Evolutionary conservation across 2,888 invertebrate genomes (phyloP).

Genomic region (Eurytoma californica): DNA sequence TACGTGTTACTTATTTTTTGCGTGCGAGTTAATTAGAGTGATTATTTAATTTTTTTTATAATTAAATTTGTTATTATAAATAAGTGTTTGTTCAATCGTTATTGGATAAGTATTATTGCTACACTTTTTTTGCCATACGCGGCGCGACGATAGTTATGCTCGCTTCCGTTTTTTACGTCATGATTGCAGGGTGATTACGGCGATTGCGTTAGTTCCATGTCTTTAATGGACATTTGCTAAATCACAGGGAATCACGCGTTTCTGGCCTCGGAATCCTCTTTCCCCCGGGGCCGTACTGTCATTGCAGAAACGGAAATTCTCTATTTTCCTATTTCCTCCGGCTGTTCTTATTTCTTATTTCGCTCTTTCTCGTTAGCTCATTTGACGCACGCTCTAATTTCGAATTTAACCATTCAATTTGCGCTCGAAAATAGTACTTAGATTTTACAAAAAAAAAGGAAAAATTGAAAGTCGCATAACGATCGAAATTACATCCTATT

Average conservation of each 20-base stretch:
- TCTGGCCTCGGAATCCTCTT: not conserved
- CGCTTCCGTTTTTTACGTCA: too few species aligned
- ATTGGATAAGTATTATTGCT: too few species aligned
- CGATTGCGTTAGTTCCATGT: not conserved
- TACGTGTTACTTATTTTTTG: too few species aligned
- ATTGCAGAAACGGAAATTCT: slow-evolving; percentile 19
- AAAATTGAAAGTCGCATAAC: not conserved
- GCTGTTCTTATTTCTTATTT: not conserved
- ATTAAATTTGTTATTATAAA: too few species aligned
- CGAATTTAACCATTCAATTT: not conserved
- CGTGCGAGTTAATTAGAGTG: too few species aligned
- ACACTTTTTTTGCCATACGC: too few species aligned
- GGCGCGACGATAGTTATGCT: too few species aligned
- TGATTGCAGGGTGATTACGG: too few species aligned
- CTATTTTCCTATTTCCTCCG: slow-evolving; percentile 30
- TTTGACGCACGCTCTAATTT: not conserved
- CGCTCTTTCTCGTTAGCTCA: not conserved
- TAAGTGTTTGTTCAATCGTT: too few species aligned
- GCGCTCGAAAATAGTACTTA: not conserved
- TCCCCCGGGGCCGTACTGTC: not conserved
- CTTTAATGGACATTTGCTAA: not conserved
- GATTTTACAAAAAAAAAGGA: not conserved
- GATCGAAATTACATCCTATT: too few species aligned
- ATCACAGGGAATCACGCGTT: slow-evolving; percentile 2
- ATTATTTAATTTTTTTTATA: too few species aligned